phyloP scores from a whole-genome alignment of 2,113 vertebrate genomes.

The Dasyurus viverrinus region DNA sequence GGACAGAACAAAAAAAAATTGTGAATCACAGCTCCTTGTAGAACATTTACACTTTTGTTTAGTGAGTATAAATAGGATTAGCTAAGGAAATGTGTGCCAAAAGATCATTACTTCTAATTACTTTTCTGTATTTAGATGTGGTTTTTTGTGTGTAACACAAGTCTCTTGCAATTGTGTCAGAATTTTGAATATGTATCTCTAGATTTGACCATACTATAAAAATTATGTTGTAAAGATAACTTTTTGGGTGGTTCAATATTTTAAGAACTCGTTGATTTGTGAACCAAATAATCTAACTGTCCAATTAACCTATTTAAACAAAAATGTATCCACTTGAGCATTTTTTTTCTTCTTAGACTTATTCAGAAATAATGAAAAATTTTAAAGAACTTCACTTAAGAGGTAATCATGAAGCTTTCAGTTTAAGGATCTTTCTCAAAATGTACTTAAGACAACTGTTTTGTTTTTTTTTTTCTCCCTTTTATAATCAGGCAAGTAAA shows the following conservation, averaged over 20 bases:
- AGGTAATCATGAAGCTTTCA: not conserved
- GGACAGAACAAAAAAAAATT: conserved; percentile 39
- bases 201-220: conserved; percentile 43
- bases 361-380: conserved; percentile 35
- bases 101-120: conserved; percentile 11
- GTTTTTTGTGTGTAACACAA: conserved; percentile 38
- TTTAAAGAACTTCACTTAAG: conserved; percentile 15
- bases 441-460: conserved; percentile 33
- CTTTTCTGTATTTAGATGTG: conserved; percentile 28
- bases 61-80: conserved; percentile 36
- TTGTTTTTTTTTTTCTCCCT: conserved; percentile 24
- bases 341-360: conserved; percentile 39
- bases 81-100: conserved; percentile 44
- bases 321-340: conserved; percentile 41
- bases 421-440: conserved; percentile 30
- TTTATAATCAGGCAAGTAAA: conserved; percentile 35
- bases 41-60: conserved; percentile 31
- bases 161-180: not conserved
- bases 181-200: conserved; percentile 49
- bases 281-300: not conserved
- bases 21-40: conserved; percentile 29
- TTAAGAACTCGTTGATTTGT: conserved; percentile 44
- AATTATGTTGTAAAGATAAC: conserved; percentile 6
- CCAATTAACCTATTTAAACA: conserved; percentile 42
- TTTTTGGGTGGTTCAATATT: not conserved